These are phyloP conservation scores for Varanus salvator DNA, from an alignment of 2,113 vertebrate genomes.

Conservation along the genomic window DNA sequence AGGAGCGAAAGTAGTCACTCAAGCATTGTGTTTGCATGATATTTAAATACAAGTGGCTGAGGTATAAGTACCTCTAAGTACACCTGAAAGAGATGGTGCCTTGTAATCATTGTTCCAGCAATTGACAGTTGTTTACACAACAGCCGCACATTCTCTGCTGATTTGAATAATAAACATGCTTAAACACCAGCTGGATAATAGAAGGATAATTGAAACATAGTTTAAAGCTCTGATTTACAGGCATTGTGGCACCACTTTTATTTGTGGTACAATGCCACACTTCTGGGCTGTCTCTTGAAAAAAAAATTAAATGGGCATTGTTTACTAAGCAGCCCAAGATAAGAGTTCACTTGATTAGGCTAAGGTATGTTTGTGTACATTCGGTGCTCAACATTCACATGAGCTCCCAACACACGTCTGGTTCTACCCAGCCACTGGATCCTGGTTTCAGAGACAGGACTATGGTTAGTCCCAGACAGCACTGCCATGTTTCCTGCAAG, in stretches of 20 bases:
- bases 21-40: conserved; percentile 85
- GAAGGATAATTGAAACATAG: conserved; percentile 88
- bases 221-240: conserved; percentile 88
- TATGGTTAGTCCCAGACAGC: not conserved
- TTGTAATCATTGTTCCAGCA: conserved; percentile 88
- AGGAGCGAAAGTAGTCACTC: conserved; percentile 80
- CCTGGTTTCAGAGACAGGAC: not conserved
- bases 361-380: conserved; percentile 48
- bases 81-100: conserved; percentile 86
- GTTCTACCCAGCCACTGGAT: not conserved
- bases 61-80: conserved; percentile 84
- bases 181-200: conserved; percentile 89
- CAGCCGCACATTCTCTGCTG: conserved; percentile 84
- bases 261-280: conserved; percentile 81
- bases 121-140: conserved; percentile 90
- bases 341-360: conserved; percentile 80
- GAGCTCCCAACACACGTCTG: conserved; percentile 25
- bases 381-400: conserved; percentile 28
- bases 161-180: conserved; percentile 89
- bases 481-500: no score
- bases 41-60: conserved; percentile 85
- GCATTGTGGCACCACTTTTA: conserved; percentile 80
- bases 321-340: conserved; percentile 72
- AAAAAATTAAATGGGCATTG: conserved; percentile 78
- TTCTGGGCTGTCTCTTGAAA: conserved; percentile 73